Evolutionary conservation across 2,113 vertebrate species (phyloP).

Genomic region (Bagarius yarrelli): DNA sequence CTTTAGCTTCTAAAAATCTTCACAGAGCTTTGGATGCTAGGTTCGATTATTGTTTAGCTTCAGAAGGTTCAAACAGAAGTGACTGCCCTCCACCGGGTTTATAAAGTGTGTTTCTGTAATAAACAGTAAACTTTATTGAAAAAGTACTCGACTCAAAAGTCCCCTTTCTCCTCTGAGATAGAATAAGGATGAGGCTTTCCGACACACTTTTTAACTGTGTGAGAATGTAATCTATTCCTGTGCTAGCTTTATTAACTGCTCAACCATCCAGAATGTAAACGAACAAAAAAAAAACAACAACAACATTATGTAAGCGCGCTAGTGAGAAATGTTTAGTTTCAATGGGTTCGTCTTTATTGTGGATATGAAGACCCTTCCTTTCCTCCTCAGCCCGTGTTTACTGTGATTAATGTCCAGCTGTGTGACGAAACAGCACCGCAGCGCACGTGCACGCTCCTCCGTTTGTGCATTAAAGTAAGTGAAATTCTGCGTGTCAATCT

Average conservation of each 20-base stretch:
- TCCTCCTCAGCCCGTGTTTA: background rate
- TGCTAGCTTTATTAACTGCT: slow-evolving; percentile 15
- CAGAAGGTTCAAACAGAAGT: background rate
- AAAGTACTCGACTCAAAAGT: background rate
- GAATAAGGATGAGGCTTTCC: background rate
- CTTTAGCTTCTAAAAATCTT: background rate
- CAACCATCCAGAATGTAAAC: background rate
- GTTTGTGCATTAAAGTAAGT: slow-evolving; percentile 33
- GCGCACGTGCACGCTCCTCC: background rate
- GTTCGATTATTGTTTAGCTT: background rate
- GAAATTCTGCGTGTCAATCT: slow-evolving; percentile 21
- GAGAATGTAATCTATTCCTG: slow-evolving; percentile 16
- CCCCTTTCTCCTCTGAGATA: background rate
- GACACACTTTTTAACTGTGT: background rate
- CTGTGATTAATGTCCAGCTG: slow-evolving; percentile 15
- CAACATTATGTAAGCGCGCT: no score
- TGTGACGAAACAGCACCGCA: background rate
- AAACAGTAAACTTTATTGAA: background rate
- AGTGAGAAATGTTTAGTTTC: background rate
- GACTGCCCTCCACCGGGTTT: background rate
- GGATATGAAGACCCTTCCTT: slow-evolving; percentile 8
- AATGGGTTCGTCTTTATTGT: background rate
- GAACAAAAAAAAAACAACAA: background rate
- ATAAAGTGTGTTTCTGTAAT: background rate
- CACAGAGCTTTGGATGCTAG: background rate